phyloP scores from a whole-genome alignment of 2,113 vertebrate species.

The Muntiacus muntjak region DNA sequence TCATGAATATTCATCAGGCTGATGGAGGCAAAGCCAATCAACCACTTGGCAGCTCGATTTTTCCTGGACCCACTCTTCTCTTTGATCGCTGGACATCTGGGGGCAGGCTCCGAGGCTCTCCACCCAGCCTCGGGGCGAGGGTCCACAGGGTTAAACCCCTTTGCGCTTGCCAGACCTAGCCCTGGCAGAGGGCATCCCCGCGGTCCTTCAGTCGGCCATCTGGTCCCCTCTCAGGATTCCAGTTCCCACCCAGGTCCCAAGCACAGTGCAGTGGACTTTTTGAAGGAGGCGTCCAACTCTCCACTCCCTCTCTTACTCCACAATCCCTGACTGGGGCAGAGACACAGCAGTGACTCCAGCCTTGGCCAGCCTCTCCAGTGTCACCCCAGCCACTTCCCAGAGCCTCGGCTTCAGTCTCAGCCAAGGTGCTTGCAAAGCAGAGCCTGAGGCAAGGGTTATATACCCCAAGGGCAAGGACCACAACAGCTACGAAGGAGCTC shows the following conservation, averaged over 20 bases:
- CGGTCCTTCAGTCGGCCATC: not conserved
- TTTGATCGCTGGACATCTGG: slow-evolving; percentile 73
- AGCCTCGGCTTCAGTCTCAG: not conserved
- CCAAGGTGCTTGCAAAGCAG: not conserved
- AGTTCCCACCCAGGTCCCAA: not conserved
- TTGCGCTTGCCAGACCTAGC: not conserved
- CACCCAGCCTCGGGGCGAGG: not conserved
- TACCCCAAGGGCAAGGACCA: not conserved
- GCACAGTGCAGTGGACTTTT: not conserved
- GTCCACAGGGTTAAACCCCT: not conserved
- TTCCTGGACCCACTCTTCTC: slow-evolving; percentile 74
- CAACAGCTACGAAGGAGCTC: not conserved
- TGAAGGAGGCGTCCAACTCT: not conserved
- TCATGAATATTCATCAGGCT: slow-evolving; percentile 87
- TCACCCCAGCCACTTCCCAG: not conserved
- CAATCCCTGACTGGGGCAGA: accelerated
- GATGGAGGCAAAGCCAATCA: slow-evolving; percentile 86
- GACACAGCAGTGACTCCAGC: not conserved
- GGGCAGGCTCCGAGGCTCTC: slow-evolving; percentile 33
- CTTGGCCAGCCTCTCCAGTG: not conserved
- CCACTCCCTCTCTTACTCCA: not conserved
- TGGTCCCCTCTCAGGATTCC: not conserved
- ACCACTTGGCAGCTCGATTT: slow-evolving; percentile 83
- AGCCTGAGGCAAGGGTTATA: not conserved
- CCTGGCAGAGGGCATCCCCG: accelerated